phyloP scores from a whole-genome alignment of 2,888 invertebrate species.

The Nomada hirtipes region DNA sequence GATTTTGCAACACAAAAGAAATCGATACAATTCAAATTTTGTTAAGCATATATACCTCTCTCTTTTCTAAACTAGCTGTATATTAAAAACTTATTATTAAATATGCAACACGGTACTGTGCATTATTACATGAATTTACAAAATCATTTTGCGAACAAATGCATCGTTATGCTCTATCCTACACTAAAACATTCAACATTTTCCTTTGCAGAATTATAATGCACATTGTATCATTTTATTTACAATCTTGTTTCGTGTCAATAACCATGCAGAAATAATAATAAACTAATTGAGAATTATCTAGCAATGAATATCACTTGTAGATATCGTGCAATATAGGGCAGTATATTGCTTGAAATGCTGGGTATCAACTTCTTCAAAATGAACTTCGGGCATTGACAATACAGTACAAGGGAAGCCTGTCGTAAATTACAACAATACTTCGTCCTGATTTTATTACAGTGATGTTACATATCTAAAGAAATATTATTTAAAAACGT shows the following conservation, averaged over 20 bases:
- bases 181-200: conserved; percentile 29
- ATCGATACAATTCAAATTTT: no score
- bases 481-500: conserved; percentile 53
- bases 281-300: conserved; percentile 19
- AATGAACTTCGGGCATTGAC: conserved; percentile 12
- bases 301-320: conserved; percentile 14
- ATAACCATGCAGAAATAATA: conserved; percentile 24
- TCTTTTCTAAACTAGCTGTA: conserved; percentile 17
- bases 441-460: conserved; percentile 14
- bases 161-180: conserved; percentile 33
- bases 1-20: no score
- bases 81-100: conserved; percentile 42
- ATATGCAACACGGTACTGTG: conserved; percentile 29
- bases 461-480: conserved; percentile 27
- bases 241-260: conserved; percentile 9
- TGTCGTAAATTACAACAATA: conserved; percentile 15
- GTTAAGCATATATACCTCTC: no score
- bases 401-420: conserved; percentile 19
- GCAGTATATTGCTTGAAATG: conserved; percentile 22
- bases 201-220: conserved; percentile 27
- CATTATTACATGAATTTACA: conserved; percentile 49
- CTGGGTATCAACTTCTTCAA: neutral
- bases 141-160: conserved; percentile 55
- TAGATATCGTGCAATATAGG: conserved; percentile 37
- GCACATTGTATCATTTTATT: conserved; percentile 8